Evolutionary conservation across 2,888 invertebrate species (phyloP), one percentile per base, ranked within the genome.

Genomic region (Enchytraeus crypticus): DNA sequence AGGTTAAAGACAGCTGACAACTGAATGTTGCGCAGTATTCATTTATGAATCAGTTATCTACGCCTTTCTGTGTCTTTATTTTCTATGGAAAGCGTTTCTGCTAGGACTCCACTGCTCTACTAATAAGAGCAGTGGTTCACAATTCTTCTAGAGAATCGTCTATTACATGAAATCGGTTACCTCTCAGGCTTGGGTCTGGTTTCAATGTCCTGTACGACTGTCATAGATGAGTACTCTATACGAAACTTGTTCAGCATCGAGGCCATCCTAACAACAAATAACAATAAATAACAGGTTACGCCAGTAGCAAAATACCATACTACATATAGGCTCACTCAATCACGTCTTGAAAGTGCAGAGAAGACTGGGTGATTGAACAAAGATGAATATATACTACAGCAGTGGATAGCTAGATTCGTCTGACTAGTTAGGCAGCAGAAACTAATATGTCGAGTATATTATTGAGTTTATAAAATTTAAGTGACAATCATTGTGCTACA

Each of bases 171-270:
- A 34, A 38, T 11, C n/a, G 33, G 8, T 33, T 38, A 54, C 54
- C 43, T 54, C 34, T 54, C 54, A 33, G 33, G 5, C 33, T 54
- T 18, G 0, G 96, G 92, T 72, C 88, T 87, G 73, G 88, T 88
- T 32, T 89, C 90, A 60, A 95, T 88, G 77, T 95, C 93, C 0
- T 95, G 86, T 63, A 97, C 87, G 67, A 97, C 87, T 73, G 88
- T 89, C 67, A 97, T 82, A 66, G 93, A 92, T 0, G 93, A 90
- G 80, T 92, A 97, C 79, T 96, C 92, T 73, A 98, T 97, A 61
- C 97, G 85, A 81, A 98, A 97, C 82, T 96, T 97, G 2, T 92
- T 89, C 51, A 98, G 81, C 30, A 98, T 82, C 65, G 93, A 90
- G 5, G 95, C 97, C 92, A 98, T 92, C 69, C 95, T 95, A 49